phyloP scores from a whole-genome alignment of 2,888 invertebrate genomes.

The Drosophila dives region DNA sequence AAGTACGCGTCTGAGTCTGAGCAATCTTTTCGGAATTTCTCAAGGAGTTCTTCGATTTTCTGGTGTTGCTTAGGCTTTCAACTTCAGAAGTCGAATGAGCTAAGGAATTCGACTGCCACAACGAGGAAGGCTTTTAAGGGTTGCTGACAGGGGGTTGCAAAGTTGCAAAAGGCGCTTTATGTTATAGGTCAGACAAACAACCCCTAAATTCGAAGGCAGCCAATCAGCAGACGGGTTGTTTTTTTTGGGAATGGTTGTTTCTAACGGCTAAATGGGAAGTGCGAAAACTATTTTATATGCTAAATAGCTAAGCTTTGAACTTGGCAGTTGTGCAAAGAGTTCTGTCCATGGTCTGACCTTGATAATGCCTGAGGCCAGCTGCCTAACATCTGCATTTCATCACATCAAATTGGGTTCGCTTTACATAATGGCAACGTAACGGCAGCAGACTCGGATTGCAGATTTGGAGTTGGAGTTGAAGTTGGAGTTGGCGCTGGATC shows the following conservation, averaged over 20 bases:
- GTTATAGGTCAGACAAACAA: slow-evolving; percentile 62
- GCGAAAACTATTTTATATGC: slow-evolving; percentile 24
- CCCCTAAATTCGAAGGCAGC: slow-evolving; percentile 37
- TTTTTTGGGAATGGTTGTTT: slow-evolving; percentile 16
- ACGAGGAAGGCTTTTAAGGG: slow-evolving; percentile 56
- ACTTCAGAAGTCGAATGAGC: slow-evolving; percentile 83
- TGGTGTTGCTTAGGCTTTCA: slow-evolving; percentile 73
- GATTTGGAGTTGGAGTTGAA: not conserved
- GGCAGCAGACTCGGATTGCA: slow-evolving; percentile 1
- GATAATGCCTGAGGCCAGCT: slow-evolving; percentile 52
- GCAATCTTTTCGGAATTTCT: slow-evolving; percentile 10
- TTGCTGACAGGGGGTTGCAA: slow-evolving; percentile 52
- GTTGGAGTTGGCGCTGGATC: slow-evolving; percentile 18
- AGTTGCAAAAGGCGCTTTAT: slow-evolving; percentile 12
- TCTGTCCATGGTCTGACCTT: slow-evolving; percentile 40
- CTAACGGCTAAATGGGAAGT: slow-evolving; percentile 57
- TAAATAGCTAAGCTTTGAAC: slow-evolving; percentile 50
- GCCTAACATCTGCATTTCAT: slow-evolving; percentile 22
- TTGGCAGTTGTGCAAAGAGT: slow-evolving; percentile 21
- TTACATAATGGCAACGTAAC: slow-evolving; percentile 50
- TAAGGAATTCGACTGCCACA: slow-evolving; percentile 15
- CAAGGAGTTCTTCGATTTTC: slow-evolving; percentile 10
- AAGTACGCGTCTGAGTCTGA: slow-evolving; percentile 1
- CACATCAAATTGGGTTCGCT: not conserved
- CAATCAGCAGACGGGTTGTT: slow-evolving; percentile 62